Conservation (phyloP, 2,797 vertebrate genomes). For the Taeniopygia guttata region DNA sequence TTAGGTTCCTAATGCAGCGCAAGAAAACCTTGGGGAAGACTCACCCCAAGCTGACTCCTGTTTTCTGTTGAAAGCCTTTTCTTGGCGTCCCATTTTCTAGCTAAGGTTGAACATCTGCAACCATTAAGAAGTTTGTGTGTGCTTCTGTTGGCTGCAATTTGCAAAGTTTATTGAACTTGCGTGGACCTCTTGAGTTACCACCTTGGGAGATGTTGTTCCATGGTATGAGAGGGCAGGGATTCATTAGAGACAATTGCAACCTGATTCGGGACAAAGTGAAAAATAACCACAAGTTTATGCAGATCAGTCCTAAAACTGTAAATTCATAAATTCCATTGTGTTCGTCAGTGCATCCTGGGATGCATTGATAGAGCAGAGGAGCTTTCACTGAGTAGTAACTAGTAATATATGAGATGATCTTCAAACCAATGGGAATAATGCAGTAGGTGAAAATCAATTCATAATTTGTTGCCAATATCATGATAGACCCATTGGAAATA, state of each 20-base stretch:
- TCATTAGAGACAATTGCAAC: background rate
- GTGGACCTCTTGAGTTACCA: background rate
- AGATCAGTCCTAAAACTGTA: background rate
- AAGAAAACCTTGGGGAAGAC: background rate
- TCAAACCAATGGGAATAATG: background rate
- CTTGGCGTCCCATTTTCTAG: background rate
- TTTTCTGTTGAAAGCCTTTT: background rate
- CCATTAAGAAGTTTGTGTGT: background rate
- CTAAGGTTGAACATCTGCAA: background rate
- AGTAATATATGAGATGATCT: background rate
- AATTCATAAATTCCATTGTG: background rate
- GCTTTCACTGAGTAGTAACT: background rate
- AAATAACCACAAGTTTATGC: background rate
- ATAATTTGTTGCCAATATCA: background rate
- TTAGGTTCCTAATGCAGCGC: background rate
- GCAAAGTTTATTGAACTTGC: background rate
- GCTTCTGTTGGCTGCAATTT: background rate
- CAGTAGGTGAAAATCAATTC: background rate
- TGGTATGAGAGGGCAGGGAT: background rate
- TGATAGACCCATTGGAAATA: background rate
- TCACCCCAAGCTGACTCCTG: background rate
- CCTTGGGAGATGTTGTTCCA: no score
- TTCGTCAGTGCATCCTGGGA: background rate
- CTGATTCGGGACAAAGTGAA: background rate
- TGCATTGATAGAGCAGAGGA: accelerated